Evolutionary conservation across 1,140 invertebrate genomes (phyloP).

Genomic region (Homarus americanus): DNA sequence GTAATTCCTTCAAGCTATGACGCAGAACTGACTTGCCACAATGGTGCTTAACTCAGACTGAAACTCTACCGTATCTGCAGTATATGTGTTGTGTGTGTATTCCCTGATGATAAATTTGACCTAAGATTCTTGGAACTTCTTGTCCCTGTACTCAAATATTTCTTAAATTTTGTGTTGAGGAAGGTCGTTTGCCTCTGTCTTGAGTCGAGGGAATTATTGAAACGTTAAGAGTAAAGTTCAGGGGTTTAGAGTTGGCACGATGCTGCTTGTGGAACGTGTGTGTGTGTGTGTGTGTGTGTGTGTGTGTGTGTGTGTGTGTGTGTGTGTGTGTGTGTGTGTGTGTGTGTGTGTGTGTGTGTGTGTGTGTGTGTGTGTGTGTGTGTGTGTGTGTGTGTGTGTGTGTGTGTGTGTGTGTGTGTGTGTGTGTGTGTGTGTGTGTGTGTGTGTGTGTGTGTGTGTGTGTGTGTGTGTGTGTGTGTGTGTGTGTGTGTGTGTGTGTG

Average conservation of each 20-base stretch:
- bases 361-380: conserved; percentile 9
- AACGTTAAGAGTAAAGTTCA: neutral
- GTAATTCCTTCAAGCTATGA: too few species aligned
- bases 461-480: conserved; percentile 29
- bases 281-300: conserved; percentile 13
- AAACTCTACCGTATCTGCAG: too few species aligned
- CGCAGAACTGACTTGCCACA: too few species aligned
- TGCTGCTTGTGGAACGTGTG: neutral
- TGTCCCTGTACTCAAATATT: neutral
- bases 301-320: conserved; percentile 28
- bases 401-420: conserved; percentile 11
- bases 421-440: conserved; percentile 15
- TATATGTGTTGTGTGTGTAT: neutral
- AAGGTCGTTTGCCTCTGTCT: neutral
- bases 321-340: conserved; percentile 2
- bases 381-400: conserved; percentile 1
- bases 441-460: neutral
- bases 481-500: conserved; percentile 51
- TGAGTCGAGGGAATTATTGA: too few species aligned
- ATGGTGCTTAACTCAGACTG: too few species aligned
- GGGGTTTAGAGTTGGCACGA: neutral
- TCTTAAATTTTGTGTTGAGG: too few species aligned
- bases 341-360: conserved; percentile 33
- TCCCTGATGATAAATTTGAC: neutral
- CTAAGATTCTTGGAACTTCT: neutral